Conservation (phyloP, 2,888 invertebrate genomes). For the Baccha elongata region DNA sequence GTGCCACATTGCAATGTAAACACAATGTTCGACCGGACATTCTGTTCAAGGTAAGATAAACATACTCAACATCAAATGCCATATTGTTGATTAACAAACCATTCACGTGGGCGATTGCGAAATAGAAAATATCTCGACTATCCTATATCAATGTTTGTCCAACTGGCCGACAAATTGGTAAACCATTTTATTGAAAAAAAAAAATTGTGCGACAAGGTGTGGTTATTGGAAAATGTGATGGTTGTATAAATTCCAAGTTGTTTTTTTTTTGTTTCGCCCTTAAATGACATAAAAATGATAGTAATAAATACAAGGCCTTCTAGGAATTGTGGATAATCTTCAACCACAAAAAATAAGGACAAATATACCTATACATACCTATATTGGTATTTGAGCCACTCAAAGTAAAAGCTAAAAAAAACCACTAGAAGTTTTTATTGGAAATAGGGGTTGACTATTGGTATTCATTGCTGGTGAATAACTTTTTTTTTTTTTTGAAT, state of each 20-base stretch:
- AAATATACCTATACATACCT: slow-evolving; percentile 24
- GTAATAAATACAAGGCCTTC: slow-evolving; percentile 54
- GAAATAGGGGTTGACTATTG: slow-evolving; percentile 15
- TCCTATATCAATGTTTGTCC: slow-evolving; percentile 28
- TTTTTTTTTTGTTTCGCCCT: slow-evolving; percentile 6
- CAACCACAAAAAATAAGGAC: slow-evolving; percentile 26
- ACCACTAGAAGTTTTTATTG: slow-evolving; percentile 6
- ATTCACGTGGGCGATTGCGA: slow-evolving; percentile 32
- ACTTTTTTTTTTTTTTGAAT: slow-evolving; percentile 41
- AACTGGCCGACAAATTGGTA: slow-evolving; percentile 34
- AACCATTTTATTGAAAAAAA: slow-evolving; percentile 35
- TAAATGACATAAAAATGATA: slow-evolving; percentile 52
- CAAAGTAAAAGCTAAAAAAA: too few relatives aligned
- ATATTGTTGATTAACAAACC: slow-evolving; percentile 26
- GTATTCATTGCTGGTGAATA: slow-evolving; percentile 25
- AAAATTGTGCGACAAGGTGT: slow-evolving; percentile 54
- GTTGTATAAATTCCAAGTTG: slow-evolving; percentile 1
- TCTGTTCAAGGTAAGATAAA: slow-evolving; percentile 89
- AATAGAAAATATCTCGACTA: not conserved
- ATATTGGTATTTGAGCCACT: too few relatives aligned
- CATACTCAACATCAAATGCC: not conserved
- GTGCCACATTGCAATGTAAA: slow-evolving; percentile 88
- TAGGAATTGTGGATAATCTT: slow-evolving; percentile 43
- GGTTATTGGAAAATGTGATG: slow-evolving; percentile 42
- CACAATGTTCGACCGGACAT: slow-evolving; percentile 89